Conservation (phyloP, 2,888 invertebrate genomes). For the Xylophagus ater region DNA sequence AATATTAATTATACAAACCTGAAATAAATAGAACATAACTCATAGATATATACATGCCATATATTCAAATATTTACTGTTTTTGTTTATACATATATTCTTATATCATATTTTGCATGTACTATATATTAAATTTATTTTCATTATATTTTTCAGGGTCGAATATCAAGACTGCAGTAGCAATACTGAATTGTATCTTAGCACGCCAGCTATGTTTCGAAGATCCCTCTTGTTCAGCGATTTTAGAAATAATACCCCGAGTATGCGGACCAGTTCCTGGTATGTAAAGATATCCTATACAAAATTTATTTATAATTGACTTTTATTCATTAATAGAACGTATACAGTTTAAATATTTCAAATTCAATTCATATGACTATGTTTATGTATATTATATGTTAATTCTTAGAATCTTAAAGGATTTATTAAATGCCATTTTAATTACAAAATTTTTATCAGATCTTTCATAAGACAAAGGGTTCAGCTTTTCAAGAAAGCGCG, state of each 20-base stretch:
- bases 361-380: too few relatives aligned
- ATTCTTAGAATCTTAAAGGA: neutral
- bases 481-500: too few relatives aligned
- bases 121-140: too few relatives aligned
- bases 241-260: constrained; percentile 79
- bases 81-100: too few relatives aligned
- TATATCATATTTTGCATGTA: too few relatives aligned
- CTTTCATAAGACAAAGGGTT: too few relatives aligned
- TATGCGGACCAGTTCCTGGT: constrained; percentile 87
- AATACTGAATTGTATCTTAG: constrained; percentile 78
- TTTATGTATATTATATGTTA: too few relatives aligned
- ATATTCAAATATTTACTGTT: too few relatives aligned
- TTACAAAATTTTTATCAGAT: constrained; percentile 9
- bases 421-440: constrained; percentile 9
- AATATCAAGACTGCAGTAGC: constrained; percentile 68
- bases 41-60: too few relatives aligned
- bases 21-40: too few relatives aligned
- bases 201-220: constrained; percentile 80
- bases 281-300: constrained; percentile 35
- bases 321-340: neutral
- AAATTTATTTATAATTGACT: neutral
- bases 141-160: constrained; percentile 59
- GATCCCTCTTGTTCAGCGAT: constrained; percentile 84
- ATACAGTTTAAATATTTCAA: neutral
- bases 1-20: too few relatives aligned